Evolutionary conservation across 2,888 invertebrate genomes (phyloP).

Genomic region (Scaeva pyrastri): DNA sequence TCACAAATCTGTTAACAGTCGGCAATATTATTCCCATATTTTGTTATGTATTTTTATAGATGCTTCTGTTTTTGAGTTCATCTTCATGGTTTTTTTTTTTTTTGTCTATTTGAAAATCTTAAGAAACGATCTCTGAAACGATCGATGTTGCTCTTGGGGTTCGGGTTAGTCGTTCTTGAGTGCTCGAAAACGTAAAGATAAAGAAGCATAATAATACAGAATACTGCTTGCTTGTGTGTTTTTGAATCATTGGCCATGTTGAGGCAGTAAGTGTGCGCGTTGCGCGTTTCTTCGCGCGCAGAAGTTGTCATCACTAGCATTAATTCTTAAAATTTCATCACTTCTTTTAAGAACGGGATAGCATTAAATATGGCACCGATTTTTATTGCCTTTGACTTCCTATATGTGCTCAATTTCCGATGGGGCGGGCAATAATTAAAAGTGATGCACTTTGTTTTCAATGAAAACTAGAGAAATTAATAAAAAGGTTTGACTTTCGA

Average conservation of each 20-base stretch:
- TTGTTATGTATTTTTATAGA: conserved; percentile 49
- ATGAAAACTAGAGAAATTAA: not conserved
- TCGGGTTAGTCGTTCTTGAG: not conserved
- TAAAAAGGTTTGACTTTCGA: conserved; percentile 2
- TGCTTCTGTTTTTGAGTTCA: conserved; percentile 47
- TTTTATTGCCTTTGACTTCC: conserved; percentile 76
- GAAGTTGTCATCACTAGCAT: conserved; percentile 71
- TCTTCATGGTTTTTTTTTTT: conserved; percentile 3
- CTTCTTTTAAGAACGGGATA: conserved; percentile 73
- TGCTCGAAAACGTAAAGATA: conserved; percentile 28
- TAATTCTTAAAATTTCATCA: conserved; percentile 73
- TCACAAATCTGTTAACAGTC: conserved; percentile 84
- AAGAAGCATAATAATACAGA: conserved; percentile 57
- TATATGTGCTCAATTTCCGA: conserved; percentile 74
- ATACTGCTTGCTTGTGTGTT: conserved; percentile 18
- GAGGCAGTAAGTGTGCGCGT: conserved; percentile 67
- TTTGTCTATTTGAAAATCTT: conserved; percentile 66
- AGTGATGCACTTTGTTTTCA: conserved; percentile 60
- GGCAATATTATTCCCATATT: conserved; percentile 81
- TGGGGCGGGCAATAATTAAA: conserved; percentile 68
- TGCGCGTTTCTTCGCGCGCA: conserved; percentile 59
- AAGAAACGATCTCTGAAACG: conserved; percentile 33
- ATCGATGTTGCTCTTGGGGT: conserved; percentile 52
- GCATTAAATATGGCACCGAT: conserved; percentile 74
- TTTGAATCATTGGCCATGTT: conserved; percentile 68